Base-by-base conservation (phyloP, 2,113 vertebrate species). In the Eudyptes chrysolophus region DNA sequence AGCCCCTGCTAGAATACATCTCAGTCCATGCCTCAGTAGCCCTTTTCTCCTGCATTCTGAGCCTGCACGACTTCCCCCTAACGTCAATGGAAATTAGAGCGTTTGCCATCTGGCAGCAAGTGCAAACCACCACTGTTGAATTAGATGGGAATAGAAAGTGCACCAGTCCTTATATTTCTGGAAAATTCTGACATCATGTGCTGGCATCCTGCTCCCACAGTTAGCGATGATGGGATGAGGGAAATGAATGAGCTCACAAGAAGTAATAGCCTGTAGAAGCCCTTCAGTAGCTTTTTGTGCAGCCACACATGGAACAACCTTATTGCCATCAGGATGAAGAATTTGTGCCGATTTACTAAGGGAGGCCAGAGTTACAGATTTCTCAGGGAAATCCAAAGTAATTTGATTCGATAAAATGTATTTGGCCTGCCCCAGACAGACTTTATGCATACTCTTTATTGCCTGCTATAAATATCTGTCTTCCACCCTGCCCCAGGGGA, bases 351-450 rank as follows among this genome's bases (percentile, higher is more conserved):
- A 77, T 77, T 54, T 58, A 85, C 29, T 90, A 85, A 66, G 29
- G 51, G 49, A 94, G n/a, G 58, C 46, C 5, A 8, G 58, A 77
- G 36, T 76, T 69, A 79, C 62, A 93, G 78, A 84, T 86, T 85
- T 96, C 78, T 96, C 34, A 5, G 87, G 62, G 80, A 97, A 97
- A 87, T 89, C 66, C 27, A 19, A 93, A 89, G 81, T 69, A 79
- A 84, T 85, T 80, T 91, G 27, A 88, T 87, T 79, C 6, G 3
- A 89, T 88, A 84, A 92, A 94, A 95, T 76, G 30, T 61, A 83
- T 93, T 85, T 91, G 84, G 81, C 66, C 46, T 94, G 61, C 52
- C 70, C 62, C 71, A 92, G 90, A 92, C 62, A 92, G 70, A 54
- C 57, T 70, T 94, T 77, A 92, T 83, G 70, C 36, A 61, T 82